These are phyloP conservation scores for Thryonomys swinderianus DNA, from an alignment of 2,113 vertebrate species.

Conservation along the genomic window DNA sequence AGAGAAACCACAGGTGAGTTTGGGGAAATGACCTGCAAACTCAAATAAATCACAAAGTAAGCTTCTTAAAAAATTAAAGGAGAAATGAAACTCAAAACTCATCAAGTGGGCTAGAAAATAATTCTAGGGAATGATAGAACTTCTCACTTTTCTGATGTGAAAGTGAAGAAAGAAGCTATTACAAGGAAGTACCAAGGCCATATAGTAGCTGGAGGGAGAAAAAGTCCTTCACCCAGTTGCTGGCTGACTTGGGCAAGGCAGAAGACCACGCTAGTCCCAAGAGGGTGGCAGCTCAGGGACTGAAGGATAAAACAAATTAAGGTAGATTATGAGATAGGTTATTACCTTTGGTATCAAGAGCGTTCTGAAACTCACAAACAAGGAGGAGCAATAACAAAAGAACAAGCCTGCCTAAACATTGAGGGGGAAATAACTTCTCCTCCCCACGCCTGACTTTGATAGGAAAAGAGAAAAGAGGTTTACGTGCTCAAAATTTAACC, in stretches of 20 bases:
- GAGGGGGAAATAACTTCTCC: neutral
- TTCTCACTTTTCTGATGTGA: neutral
- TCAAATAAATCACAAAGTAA: neutral
- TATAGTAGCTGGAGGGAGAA: neutral
- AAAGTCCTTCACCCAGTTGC: neutral
- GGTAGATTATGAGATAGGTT: too few species aligned
- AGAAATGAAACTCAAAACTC: conserved; percentile 2
- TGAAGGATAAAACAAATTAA: neutral
- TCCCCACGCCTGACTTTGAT: neutral
- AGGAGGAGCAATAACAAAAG: neutral
- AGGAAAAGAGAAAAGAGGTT: neutral
- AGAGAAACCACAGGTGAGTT: neutral
- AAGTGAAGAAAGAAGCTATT: neutral
- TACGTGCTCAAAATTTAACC: neutral
- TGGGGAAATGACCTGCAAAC: neutral
- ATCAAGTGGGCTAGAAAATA: neutral
- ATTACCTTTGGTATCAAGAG: neutral
- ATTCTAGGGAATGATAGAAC: neutral
- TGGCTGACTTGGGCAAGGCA: neutral
- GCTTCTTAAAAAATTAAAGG: neutral
- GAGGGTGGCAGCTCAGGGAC: neutral
- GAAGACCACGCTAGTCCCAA: neutral
- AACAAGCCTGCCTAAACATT: neutral
- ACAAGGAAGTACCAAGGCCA: neutral
- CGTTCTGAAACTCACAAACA: too few species aligned